A percentile compares a stretch with the other conserved stretches of the same genome.
Evolutionary conservation across 1,140 invertebrate genomes (phyloP).

Genomic region (Polypedilum pembai): DNA sequence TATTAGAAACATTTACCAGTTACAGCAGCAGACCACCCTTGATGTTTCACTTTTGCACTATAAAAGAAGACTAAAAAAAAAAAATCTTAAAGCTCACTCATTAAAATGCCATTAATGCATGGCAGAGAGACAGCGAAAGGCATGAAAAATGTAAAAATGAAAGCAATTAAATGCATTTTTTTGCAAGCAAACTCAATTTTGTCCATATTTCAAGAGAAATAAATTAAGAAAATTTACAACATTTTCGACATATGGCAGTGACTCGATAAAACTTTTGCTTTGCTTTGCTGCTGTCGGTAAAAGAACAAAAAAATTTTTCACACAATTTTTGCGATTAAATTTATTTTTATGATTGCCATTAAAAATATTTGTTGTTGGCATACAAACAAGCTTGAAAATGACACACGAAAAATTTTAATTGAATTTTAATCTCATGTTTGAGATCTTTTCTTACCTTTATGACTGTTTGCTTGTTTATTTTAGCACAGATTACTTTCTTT

Average conservation of each 20-base stretch:
- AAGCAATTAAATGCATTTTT: too few relatives aligned
- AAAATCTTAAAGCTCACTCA: not conserved
- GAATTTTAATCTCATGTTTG: slow-evolving; percentile 10
- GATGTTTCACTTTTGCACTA: not conserved
- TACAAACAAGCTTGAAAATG: not conserved
- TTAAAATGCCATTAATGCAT: not conserved
- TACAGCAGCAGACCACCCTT: slow-evolving; percentile 2
- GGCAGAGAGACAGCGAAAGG: too few relatives aligned
- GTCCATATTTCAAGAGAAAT: too few relatives aligned
- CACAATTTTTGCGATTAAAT: slow-evolving; percentile 22
- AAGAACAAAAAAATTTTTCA: slow-evolving; percentile 1
- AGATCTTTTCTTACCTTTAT: not conserved
- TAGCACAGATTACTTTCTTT: too few relatives aligned
- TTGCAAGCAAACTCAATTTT: too few relatives aligned
- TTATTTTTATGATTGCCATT: slow-evolving; percentile 12
- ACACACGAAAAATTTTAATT: slow-evolving; percentile 16
- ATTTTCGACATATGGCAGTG: not conserved
- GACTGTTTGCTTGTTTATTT: too few relatives aligned
- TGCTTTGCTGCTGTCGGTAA: not conserved
- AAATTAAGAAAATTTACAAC: too few relatives aligned
- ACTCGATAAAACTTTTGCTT: not conserved
- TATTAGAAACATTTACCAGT: too few relatives aligned
- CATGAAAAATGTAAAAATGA: too few relatives aligned
- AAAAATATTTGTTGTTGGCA: not conserved
- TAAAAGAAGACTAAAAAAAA: not conserved